These are phyloP conservation scores for Cranoglanis bouderius DNA, from an alignment of 2,113 vertebrate genomes.

Conservation along the genomic window DNA sequence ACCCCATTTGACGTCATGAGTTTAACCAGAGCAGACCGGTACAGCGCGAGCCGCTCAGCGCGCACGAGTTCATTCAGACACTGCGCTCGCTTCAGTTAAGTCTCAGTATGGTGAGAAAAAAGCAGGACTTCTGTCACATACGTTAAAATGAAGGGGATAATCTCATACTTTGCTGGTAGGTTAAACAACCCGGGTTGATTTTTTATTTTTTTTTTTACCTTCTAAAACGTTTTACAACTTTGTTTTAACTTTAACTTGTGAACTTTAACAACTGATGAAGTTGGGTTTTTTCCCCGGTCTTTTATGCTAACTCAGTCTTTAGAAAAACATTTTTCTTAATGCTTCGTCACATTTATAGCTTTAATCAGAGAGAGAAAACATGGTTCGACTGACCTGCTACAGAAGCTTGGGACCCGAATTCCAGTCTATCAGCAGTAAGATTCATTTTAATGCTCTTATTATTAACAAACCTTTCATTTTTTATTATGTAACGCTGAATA, in stretches of 20 bases:
- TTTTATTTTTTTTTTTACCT: background rate
- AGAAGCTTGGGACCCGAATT: slow-evolving; percentile 22
- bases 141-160: slow-evolving; percentile 70
- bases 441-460: background rate
- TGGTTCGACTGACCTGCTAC: slow-evolving; percentile 4
- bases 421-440: slow-evolving; percentile 6
- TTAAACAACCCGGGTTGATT: background rate
- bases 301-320: background rate
- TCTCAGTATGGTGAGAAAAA: slow-evolving; percentile 63
- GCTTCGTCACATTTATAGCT: background rate
- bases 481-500: background rate
- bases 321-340: too few species aligned
- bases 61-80: background rate
- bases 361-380: slow-evolving; percentile 27
- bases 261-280: background rate
- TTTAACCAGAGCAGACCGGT: slow-evolving; percentile 32
- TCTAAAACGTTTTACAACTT: background rate
- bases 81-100: background rate
- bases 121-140: slow-evolving; percentile 63
- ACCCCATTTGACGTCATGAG: slow-evolving; percentile 45
- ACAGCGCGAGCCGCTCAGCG: background rate
- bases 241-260: background rate
- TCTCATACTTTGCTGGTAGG: slow-evolving; percentile 73
- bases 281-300: background rate
- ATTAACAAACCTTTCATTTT: background rate